A percentile compares a stretch with the other conserved stretches of the same genome.
phyloP scores from a whole-genome alignment of 37 sponge, comb jelly and placozoan species.

The Mnemiopsis leidyi region DNA sequence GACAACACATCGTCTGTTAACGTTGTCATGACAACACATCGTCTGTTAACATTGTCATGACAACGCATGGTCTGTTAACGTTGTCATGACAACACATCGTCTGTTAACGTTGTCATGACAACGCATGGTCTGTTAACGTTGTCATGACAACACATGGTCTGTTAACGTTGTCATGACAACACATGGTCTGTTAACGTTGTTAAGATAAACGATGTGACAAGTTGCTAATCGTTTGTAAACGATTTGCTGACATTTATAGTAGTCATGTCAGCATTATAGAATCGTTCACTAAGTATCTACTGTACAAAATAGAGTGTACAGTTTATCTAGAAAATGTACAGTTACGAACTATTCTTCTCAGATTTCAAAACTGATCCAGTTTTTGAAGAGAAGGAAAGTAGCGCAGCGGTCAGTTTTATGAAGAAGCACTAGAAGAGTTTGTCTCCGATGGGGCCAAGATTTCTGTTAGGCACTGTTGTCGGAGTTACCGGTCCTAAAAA shows the following conservation, averaged over 20 bases:
- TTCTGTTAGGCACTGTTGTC: neutral
- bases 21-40: neutral
- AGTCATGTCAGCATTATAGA: neutral
- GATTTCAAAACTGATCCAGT: too few relatives aligned
- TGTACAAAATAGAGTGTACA: too few relatives aligned
- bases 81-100: too few relatives aligned
- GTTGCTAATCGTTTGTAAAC: neutral
- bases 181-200: neutral
- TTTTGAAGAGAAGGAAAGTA: neutral
- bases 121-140: neutral
- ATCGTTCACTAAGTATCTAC: neutral
- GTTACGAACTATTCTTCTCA: too few relatives aligned
- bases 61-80: too few relatives aligned
- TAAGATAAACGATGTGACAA: neutral
- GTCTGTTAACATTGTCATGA: too few relatives aligned
- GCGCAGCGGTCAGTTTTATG: neutral
- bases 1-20: neutral
- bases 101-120: too few relatives aligned
- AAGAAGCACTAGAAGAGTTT: conserved; percentile 12
- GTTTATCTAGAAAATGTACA: too few relatives aligned
- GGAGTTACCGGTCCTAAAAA: neutral
- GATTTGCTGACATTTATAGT: neutral
- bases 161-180: neutral
- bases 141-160: neutral
- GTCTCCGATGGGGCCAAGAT: conserved; percentile 24